Base-by-base conservation (phyloP, 2,797 vertebrate species). In the Enteromius afrohamiltoni region DNA sequence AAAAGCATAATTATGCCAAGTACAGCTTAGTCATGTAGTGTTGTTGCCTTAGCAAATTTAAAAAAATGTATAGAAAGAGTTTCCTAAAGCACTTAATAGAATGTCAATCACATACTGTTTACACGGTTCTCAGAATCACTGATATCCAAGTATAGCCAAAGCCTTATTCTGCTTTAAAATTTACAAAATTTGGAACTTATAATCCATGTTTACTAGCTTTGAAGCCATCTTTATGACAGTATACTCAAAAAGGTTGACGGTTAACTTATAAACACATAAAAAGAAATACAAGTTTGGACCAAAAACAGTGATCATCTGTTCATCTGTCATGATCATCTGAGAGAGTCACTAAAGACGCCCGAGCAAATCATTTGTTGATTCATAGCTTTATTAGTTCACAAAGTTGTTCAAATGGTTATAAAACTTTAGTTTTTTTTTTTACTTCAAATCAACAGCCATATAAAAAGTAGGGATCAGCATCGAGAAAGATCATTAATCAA, bases 341-440 rank as follows among this genome's bases (percentile, higher is more conserved):
- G 40, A 47, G n/a, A 21, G 8, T 42, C 40, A 74, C 29, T 42
- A 14, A 55, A 4, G 31, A 69, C 6, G 17, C 53, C 40, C 11
- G 40, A 55, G 3, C 34, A 69, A 76, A 49, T 55, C 21, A 58
- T 64, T 49, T 68, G 77, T 68, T 49, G 89, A 89, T 86, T 88
- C 76, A 88, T 88, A 86, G 70, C 85, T 91, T 95, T 94, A 94
- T 94, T 93, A 84, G 90, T 90, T 91, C 88, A 92, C 92, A 93
- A 91, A 92, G 90, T 68, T 78, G 65, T 81, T 86, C 76, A 81
- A 89, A 87, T 86, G 68, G 83, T 90, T 92, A 89, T 86, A 92
- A 93, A 94, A 93, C 83, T 88, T 62, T 80, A 68, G 74, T 76
- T 29, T 26, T 86, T 60, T 77, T 87, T 55, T 77, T 75, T 78